Percentiles rank a stretch among this genome's conserved stretches.
Conservation (phyloP, 2,113 vertebrate genomes). For the Myotis yumanensis region DNA sequence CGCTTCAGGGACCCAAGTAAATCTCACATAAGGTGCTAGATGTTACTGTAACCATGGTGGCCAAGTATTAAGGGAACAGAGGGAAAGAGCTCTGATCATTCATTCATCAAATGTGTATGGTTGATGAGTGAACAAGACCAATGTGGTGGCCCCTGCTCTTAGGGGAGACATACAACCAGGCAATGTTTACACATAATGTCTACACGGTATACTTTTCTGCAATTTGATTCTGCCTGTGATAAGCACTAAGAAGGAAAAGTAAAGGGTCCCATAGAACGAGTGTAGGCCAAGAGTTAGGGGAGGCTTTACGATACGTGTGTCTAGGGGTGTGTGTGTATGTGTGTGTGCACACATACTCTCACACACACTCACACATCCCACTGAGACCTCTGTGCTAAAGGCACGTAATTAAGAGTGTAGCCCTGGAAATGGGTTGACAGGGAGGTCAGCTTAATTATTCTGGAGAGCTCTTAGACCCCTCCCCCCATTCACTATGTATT, state of each 20-base stretch:
- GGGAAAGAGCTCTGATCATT: background rate
- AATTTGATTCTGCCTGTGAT: background rate
- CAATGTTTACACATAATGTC: background rate
- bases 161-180: background rate
- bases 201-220: background rate
- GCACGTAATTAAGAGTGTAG: background rate
- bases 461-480: background rate
- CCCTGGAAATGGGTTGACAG: rapidly evolving
- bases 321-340: background rate
- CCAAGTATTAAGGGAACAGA: background rate
- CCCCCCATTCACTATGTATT: background rate
- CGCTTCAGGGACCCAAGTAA: background rate
- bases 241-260: background rate
- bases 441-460: background rate
- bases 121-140: background rate
- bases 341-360: too few relatives aligned
- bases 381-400: background rate
- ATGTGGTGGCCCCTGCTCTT: background rate
- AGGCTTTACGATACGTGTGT: background rate
- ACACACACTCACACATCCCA: background rate
- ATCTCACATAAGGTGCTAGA: background rate
- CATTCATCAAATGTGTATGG: background rate
- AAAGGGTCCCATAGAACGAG: background rate
- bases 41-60: background rate
- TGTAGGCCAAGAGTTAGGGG: background rate